These are phyloP conservation scores for Doris montereyensis DNA, from an alignment of 2,888 invertebrate genomes.

Conservation along the genomic window DNA sequence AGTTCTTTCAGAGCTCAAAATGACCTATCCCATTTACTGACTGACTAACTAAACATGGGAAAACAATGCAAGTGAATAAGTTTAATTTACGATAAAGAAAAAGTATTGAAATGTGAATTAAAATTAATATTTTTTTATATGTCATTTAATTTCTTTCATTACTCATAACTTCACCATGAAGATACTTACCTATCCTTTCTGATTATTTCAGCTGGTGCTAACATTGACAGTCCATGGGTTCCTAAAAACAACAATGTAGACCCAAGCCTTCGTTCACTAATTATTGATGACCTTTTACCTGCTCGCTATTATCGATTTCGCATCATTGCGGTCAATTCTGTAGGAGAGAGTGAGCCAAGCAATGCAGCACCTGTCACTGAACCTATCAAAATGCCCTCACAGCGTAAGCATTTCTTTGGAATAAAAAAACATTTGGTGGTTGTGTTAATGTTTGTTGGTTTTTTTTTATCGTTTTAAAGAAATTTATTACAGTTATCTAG, in stretches of 20 bases:
- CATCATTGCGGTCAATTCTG: constrained; percentile 95
- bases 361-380: constrained; percentile 88
- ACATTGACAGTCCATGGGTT: constrained; percentile 49
- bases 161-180: too few species aligned
- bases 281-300: constrained; percentile 89
- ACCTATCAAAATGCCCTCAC: constrained; percentile 90
- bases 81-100: too few species aligned
- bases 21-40: too few species aligned
- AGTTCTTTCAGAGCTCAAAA: too few species aligned
- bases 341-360: constrained; percentile 94
- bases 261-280: constrained; percentile 87
- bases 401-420: constrained; percentile 80
- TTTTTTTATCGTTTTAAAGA: too few species aligned
- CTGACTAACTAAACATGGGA: too few species aligned
- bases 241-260: constrained; percentile 88
- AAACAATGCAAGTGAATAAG: too few species aligned
- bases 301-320: constrained; percentile 97
- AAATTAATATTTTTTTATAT: too few species aligned
- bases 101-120: too few species aligned
- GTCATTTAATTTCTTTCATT: too few species aligned
- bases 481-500: too few species aligned
- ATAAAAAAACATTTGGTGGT: neutral
- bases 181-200: neutral
- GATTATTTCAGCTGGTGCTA: constrained; percentile 42
- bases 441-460: neutral